These are phyloP conservation scores for Hassar affinis DNA, from an alignment of 2,113 vertebrate genomes.

Conservation along the genomic window DNA sequence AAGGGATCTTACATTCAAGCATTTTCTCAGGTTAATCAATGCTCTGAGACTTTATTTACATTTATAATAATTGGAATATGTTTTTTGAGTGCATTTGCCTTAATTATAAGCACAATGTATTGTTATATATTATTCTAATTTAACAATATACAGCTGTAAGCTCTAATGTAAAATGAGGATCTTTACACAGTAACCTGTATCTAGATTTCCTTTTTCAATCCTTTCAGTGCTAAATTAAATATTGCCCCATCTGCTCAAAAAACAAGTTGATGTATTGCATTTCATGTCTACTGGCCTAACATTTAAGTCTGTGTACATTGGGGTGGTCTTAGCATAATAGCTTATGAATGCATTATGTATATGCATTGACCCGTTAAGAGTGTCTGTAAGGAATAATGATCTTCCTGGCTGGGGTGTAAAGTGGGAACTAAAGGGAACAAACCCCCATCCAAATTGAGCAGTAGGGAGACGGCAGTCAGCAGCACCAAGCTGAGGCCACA, in stretches of 20 bases:
- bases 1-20: not conserved
- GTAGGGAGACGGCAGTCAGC: slow-evolving; percentile 1
- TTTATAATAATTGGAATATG: not conserved
- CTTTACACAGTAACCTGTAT: not conserved
- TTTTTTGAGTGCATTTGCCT: not conserved
- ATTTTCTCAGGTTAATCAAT: not conserved
- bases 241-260: not conserved
- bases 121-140: not conserved
- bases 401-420: slow-evolving; percentile 54
- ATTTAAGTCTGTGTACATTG: slow-evolving; percentile 44
- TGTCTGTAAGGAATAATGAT: slow-evolving; percentile 64
- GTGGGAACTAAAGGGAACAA: slow-evolving; percentile 3
- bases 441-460: slow-evolving; percentile 36
- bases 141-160: not conserved
- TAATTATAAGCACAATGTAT: not conserved
- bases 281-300: no score
- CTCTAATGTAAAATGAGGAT: not conserved
- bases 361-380: slow-evolving; percentile 55
- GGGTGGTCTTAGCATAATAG: slow-evolving; percentile 42
- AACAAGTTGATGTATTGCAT: not conserved
- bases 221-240: not conserved
- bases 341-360: slow-evolving; percentile 54
- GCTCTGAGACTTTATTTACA: not conserved
- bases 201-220: not conserved
- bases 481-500: slow-evolving; percentile 17